phyloP scores from a whole-genome alignment of 2,113 vertebrate species.

The Nannobrachium achirus region DNA sequence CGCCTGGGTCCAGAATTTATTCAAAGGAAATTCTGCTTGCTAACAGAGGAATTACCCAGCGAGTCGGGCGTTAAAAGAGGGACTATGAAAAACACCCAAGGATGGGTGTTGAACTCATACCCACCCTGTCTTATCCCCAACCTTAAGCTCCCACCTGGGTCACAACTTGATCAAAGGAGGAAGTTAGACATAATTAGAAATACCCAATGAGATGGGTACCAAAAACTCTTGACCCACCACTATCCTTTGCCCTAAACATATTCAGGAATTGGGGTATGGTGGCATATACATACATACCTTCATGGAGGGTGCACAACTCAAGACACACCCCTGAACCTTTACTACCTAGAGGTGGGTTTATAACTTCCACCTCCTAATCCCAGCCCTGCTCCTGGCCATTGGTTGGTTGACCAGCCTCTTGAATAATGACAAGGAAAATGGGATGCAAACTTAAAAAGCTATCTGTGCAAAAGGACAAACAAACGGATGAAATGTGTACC shows the following conservation, averaged over 20 bases:
- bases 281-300: slow-evolving; percentile 13
- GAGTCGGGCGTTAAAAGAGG: slow-evolving; percentile 64
- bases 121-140: slow-evolving; percentile 3
- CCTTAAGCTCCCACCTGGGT: slow-evolving; percentile 28
- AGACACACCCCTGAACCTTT: neutral
- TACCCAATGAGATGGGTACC: slow-evolving; percentile 16
- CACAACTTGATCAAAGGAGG: slow-evolving; percentile 16
- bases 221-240: neutral
- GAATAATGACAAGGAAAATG: slow-evolving; percentile 29
- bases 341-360: slow-evolving; percentile 9
- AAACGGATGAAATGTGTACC: slow-evolving; percentile 1
- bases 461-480: neutral
- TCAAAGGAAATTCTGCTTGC: slow-evolving; percentile 70
- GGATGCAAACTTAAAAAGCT: slow-evolving; percentile 16
- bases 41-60: slow-evolving; percentile 62
- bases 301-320: neutral
- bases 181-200: slow-evolving; percentile 20
- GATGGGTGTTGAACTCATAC: slow-evolving; percentile 27
- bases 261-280: neutral
- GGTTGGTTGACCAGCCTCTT: slow-evolving; percentile 37
- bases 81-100: slow-evolving; percentile 8
- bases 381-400: slow-evolving; percentile 17
- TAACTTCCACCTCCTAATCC: neutral
- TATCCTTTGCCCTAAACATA: slow-evolving; percentile 24
- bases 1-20: slow-evolving; percentile 75